Base-by-base conservation (phyloP, 2,888 invertebrate species). In the Piscicola geometra region DNA sequence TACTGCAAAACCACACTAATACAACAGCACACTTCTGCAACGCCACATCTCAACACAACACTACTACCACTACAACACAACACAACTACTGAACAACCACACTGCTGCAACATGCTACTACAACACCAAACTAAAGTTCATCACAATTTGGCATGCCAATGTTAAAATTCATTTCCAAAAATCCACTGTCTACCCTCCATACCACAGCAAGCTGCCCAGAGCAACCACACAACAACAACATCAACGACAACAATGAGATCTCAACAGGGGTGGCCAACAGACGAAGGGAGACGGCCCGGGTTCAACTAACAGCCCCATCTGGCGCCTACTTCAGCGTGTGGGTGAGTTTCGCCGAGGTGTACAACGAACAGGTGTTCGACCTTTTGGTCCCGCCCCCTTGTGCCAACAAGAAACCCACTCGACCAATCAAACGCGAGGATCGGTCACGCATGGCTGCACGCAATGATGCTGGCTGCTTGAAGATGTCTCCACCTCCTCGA, bases 311-410 rank as follows among this genome's bases (percentile, higher is more conserved):
- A 28, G 67, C 67, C 2, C 77, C 77, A 69, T 83, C 82, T 0
- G 80, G 82, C 75, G 81, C 83, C 60, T 78, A 78, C 18, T 86
- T 83, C 79, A 83, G 86, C 33, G 87, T 91, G 0, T 92, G 94
- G 93, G 89, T 95, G 28, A 93, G 93, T 0, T 93, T 92, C 86
- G 90, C 90, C 0, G 94, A 95, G 85, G 91, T 96, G 66, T 94
- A 95, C 84, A 95, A 95, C 83, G 95, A 95, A 33, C 88, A 89
- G 0, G 89, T 94, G n/a, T 92, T 90, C 83, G 95, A 96, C 85
- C 86, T 95, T 33, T 85, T 96, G 52, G 89, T 88, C 66, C 86
- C 88, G 0, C 75, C 82, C 9, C 81, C 83, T 1, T 81, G 73
- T 33, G 33, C n/a, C 0, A 32, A 21, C 21, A 32, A 1, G 36